Evolutionary conservation across 2,113 vertebrate genomes (phyloP).

Genomic region (Monopterus albus): DNA sequence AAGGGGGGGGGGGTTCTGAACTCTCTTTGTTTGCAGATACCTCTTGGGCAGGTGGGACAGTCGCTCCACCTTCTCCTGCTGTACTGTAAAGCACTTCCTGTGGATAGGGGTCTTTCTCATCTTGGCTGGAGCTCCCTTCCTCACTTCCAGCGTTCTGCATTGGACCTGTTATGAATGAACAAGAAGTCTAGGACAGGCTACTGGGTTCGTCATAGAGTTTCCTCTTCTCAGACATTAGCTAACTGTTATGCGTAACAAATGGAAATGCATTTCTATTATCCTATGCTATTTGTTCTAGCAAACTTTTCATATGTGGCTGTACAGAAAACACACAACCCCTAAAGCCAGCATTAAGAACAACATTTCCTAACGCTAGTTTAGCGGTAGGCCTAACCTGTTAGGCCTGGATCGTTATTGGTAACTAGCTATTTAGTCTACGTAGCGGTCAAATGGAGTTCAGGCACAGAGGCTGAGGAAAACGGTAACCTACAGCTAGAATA

Average conservation of each 20-base stretch:
- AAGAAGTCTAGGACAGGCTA: not conserved
- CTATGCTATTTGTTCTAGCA: too few relatives aligned
- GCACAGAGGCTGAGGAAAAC: not conserved
- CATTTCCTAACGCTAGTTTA: not conserved
- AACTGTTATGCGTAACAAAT: too few relatives aligned
- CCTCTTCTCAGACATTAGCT: not conserved
- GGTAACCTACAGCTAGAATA: not conserved
- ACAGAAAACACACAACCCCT: not conserved
- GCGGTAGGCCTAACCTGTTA: too few relatives aligned
- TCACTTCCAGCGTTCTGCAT: constrained; percentile 51
- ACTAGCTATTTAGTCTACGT: too few relatives aligned
- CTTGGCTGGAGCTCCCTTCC: not conserved
- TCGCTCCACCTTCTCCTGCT: not conserved
- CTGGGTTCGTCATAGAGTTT: not conserved
- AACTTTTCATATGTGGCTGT: too few relatives aligned
- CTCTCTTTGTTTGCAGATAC: too few relatives aligned
- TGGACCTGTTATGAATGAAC: not conserved
- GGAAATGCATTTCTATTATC: too few relatives aligned
- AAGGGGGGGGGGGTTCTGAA: too few relatives aligned
- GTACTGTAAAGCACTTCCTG: constrained; percentile 7
- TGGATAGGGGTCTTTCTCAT: not conserved
- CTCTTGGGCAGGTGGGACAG: constrained; percentile 1
- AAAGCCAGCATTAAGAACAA: not conserved
- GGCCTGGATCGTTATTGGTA: too few relatives aligned
- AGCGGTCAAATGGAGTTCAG: not conserved